A percentile compares a stretch with the other conserved stretches of the same genome.
Conservation (phyloP, 2,797 vertebrate species). For the Acrossocheilus wenchowensis region DNA sequence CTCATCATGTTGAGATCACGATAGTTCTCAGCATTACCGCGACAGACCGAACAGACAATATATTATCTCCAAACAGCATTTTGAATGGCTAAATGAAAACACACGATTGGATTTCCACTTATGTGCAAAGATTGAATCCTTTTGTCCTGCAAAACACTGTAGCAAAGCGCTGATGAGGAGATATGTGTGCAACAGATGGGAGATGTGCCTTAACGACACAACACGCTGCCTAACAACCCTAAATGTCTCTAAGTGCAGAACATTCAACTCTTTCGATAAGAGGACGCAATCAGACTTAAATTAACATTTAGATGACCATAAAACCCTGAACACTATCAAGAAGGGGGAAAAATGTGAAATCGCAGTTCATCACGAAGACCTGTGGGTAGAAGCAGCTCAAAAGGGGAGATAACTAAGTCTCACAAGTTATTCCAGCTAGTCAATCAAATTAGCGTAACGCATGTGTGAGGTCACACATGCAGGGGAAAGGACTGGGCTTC, state of each 20-base stretch:
- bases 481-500: constrained; percentile 55
- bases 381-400: constrained; percentile 24
- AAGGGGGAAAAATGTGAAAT: background rate
- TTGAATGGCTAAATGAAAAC: constrained; percentile 58
- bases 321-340: constrained; percentile 62
- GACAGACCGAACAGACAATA: constrained; percentile 63
- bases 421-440: constrained; percentile 69
- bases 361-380: constrained; percentile 6
- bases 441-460: constrained; percentile 76
- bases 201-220: constrained; percentile 15
- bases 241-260: constrained; percentile 39
- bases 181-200: constrained; percentile 39
- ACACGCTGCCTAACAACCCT: constrained; percentile 14
- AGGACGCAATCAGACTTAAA: constrained; percentile 67
- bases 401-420: constrained; percentile 26
- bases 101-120: constrained; percentile 58
- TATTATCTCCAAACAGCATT: constrained; percentile 58
- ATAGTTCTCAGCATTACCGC: background rate
- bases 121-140: constrained; percentile 47
- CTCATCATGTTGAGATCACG: constrained; percentile 12
- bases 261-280: constrained; percentile 58
- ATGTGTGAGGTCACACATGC: constrained; percentile 61
- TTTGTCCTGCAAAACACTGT: constrained; percentile 24
- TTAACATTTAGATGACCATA: constrained; percentile 79
- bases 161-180: constrained; percentile 7